phyloP scores from a whole-genome alignment of 2,113 vertebrate genomes.

The Tenrec ecaudatus region DNA sequence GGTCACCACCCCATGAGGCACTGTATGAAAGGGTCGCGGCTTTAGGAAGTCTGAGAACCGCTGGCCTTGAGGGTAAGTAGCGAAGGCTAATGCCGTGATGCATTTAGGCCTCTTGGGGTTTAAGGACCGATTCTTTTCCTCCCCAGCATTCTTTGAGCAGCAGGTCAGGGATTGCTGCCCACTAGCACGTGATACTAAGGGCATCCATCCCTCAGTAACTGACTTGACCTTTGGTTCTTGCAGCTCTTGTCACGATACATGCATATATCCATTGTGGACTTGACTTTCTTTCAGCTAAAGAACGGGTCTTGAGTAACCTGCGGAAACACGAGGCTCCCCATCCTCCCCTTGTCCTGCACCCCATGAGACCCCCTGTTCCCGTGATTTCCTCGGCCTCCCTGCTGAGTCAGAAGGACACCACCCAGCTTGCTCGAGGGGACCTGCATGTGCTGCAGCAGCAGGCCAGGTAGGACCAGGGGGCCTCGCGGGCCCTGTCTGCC shows the following conservation, averaged over 20 bases:
- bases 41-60: no score
- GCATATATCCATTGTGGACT: neutral
- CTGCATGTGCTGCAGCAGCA: constrained; percentile 92
- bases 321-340: constrained; percentile 91
- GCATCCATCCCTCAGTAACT: constrained; percentile 20
- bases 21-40: no score
- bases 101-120: neutral
- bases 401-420: constrained; percentile 88
- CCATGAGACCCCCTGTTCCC: constrained; percentile 91
- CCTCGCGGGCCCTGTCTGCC: fast-evolving
- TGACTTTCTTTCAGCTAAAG: constrained; percentile 88
- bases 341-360: constrained; percentile 86
- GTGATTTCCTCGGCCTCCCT: constrained; percentile 89
- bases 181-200: neutral
- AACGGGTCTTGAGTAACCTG: constrained; percentile 93
- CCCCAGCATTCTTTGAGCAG: constrained; percentile 32
- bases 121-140: neutral
- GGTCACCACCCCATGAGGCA: no score
- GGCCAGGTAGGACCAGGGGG: constrained; percentile 89
- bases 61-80: neutral
- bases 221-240: no score
- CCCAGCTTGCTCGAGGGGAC: constrained; percentile 89
- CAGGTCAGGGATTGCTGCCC: neutral
- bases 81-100: constrained; percentile 18
- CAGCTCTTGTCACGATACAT: no score